These are phyloP conservation scores for Oostethus manadensis DNA, from an alignment of 2,113 vertebrate species.

Conservation along the genomic window DNA sequence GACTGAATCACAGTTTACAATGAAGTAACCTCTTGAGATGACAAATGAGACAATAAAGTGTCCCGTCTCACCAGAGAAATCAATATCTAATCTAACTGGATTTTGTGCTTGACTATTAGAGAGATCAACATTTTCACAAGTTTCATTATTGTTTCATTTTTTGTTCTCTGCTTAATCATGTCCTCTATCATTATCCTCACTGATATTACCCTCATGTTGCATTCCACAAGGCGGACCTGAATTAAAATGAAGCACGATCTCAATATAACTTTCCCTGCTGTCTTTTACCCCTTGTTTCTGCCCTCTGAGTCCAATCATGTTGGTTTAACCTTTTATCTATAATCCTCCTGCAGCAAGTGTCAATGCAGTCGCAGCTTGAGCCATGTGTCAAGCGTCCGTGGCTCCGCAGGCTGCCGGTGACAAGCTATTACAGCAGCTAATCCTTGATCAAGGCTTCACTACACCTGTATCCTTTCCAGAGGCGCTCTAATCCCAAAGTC, in stretches of 20 bases:
- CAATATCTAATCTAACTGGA: slow-evolving; percentile 42
- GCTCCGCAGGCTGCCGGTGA: slow-evolving; percentile 25
- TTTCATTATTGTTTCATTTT: slow-evolving; percentile 5
- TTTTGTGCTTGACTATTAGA: slow-evolving; percentile 6
- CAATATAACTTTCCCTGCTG: slow-evolving; percentile 7
- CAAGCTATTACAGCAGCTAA: slow-evolving; percentile 49
- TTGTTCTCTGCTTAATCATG: not conserved
- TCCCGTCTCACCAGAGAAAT: slow-evolving; percentile 27
- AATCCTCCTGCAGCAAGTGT: slow-evolving; percentile 21
- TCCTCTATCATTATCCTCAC: slow-evolving; percentile 9
- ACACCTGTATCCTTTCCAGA: slow-evolving; percentile 43
- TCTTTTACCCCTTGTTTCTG: not conserved
- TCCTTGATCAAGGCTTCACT: slow-evolving; percentile 50
- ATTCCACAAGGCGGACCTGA: slow-evolving; percentile 9
- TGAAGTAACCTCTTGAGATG: slow-evolving; percentile 42
- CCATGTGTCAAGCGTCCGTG: slow-evolving; percentile 35
- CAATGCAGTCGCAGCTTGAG: slow-evolving; percentile 7
- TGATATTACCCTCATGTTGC: slow-evolving; percentile 6
- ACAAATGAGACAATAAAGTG: slow-evolving; percentile 25
- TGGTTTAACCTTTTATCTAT: slow-evolving; percentile 30
- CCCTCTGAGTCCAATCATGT: slow-evolving; percentile 20
- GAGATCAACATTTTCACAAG: not conserved
- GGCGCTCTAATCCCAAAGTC: slow-evolving; percentile 40
- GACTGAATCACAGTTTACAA: slow-evolving; percentile 33
- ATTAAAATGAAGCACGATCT: slow-evolving; percentile 6